These are phyloP conservation scores for Pangasianodon gigas DNA, from an alignment of 2,113 vertebrate species.

Conservation along the genomic window DNA sequence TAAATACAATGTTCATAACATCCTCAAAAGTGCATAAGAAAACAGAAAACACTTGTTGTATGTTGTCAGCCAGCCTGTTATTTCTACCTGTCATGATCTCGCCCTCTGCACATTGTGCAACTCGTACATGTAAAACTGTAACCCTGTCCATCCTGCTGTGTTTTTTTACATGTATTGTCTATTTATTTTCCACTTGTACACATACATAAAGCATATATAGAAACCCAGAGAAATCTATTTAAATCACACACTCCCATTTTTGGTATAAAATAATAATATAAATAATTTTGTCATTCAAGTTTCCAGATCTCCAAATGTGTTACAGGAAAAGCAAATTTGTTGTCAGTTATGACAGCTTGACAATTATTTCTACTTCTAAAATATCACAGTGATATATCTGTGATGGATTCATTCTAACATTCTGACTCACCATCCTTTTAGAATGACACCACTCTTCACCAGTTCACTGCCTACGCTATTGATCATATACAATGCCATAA, in stretches of 20 bases:
- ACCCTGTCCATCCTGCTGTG: background rate
- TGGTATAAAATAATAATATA: background rate
- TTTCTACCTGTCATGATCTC: background rate
- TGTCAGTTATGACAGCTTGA: background rate
- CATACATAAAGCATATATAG: no score
- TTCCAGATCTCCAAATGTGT: background rate
- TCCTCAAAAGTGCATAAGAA: background rate
- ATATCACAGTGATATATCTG: background rate
- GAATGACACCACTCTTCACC: background rate
- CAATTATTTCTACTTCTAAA: background rate
- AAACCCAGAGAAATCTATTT: background rate
- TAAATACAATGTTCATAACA: background rate
- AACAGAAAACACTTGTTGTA: no score
- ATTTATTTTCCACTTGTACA: background rate
- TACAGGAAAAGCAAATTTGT: background rate
- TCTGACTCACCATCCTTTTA: background rate
- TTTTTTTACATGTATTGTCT: background rate
- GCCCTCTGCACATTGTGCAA: background rate
- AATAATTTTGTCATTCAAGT: background rate
- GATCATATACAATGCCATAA: background rate
- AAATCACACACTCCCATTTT: background rate
- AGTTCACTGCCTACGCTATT: background rate
- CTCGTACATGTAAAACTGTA: background rate
- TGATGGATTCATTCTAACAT: background rate
- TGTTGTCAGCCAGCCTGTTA: background rate